Percentiles rank a stretch among this genome's conserved stretches.
Conservation (phyloP, 1,140 invertebrate species). For the Eriosoma lanigerum region DNA sequence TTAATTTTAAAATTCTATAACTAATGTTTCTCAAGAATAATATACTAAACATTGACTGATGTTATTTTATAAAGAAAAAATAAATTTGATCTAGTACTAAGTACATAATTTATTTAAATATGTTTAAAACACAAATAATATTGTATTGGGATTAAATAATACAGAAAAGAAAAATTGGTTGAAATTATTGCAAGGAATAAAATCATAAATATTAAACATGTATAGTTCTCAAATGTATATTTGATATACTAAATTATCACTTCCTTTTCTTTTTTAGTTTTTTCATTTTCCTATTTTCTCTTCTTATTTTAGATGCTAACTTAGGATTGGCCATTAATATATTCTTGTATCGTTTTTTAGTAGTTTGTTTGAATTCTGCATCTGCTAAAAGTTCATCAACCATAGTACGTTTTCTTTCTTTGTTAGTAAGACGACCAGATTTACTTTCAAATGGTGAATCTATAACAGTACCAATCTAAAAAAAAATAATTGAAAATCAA, state of each 20-base stretch:
- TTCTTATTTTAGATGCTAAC: constrained; percentile 53
- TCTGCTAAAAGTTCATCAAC: constrained; percentile 91
- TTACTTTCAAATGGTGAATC: constrained; percentile 74
- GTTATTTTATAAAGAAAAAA: too few species aligned
- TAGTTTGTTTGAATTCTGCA: constrained; percentile 82
- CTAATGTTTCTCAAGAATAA: too few species aligned
- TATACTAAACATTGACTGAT: too few species aligned
- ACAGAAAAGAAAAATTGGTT: too few species aligned
- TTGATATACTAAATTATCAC: background rate
- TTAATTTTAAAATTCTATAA: too few species aligned
- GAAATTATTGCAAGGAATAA: too few species aligned
- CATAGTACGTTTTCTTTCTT: constrained; percentile 82
- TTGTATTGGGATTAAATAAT: too few species aligned
- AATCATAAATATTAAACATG: background rate
- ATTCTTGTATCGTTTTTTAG: constrained; percentile 80
- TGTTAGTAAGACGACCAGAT: constrained; percentile 76
- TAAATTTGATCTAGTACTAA: too few species aligned
- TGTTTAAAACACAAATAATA: too few species aligned
- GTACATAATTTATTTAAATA: too few species aligned
- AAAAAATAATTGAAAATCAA: constrained; percentile 54
- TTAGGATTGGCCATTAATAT: constrained; percentile 54
- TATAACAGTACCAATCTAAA: constrained; percentile 72
- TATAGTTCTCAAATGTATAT: background rate
- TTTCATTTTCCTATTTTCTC: constrained; percentile 53
- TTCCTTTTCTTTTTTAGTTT: constrained; percentile 49